Conservation (phyloP, 1,140 invertebrate species). For the Tigriopus japonicus region DNA sequence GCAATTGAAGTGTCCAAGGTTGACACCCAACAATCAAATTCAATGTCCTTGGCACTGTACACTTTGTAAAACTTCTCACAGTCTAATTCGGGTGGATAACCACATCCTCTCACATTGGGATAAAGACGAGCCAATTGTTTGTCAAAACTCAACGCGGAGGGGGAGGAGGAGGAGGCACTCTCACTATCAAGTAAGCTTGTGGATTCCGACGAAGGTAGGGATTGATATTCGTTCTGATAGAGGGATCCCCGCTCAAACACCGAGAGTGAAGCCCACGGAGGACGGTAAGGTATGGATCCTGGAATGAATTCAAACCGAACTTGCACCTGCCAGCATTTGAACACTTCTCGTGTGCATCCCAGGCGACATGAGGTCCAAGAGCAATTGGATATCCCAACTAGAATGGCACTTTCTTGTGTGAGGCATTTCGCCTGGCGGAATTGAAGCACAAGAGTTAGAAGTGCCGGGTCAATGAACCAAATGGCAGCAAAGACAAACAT, state of each 20-base stretch:
- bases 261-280: slow-evolving; percentile 14
- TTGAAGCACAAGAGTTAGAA: slow-evolving; percentile 20
- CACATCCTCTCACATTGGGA: slow-evolving; percentile 24
- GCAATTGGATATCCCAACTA: slow-evolving; percentile 22
- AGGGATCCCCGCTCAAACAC: slow-evolving; percentile 12
- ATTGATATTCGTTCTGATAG: slow-evolving; percentile 10
- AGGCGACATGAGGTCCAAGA: slow-evolving; percentile 24
- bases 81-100: slow-evolving; percentile 22
- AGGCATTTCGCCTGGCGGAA: slow-evolving; percentile 21
- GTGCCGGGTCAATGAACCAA: slow-evolving; percentile 20
- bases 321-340: slow-evolving; percentile 21
- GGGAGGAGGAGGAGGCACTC: too few relatives aligned
- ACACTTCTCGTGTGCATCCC: slow-evolving; percentile 23
- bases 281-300: slow-evolving; percentile 5
- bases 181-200: too few relatives aligned
- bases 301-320: neutral
- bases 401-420: slow-evolving; percentile 18
- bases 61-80: slow-evolving; percentile 17
- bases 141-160: too few relatives aligned
- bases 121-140: slow-evolving; percentile 16
- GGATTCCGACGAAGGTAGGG: neutral
- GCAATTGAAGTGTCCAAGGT: slow-evolving; percentile 5
- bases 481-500: slow-evolving; percentile 11
- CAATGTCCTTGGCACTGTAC: neutral
- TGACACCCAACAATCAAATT: slow-evolving; percentile 11